phyloP scores from a whole-genome alignment of 1,140 invertebrate genomes.

The Gonatopus flavifemur region DNA sequence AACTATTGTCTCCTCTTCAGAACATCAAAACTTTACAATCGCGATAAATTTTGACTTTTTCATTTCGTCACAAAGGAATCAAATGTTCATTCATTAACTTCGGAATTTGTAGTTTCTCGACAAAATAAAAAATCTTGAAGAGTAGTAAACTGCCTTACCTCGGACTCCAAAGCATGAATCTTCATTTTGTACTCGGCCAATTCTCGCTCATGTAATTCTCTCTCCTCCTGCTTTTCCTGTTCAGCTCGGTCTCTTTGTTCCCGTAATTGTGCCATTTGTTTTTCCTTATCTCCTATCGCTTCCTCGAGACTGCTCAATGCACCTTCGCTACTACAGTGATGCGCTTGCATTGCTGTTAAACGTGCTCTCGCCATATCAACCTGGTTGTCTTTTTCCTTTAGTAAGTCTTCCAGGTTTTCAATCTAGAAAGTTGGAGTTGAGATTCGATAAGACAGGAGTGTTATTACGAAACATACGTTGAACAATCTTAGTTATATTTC shows the following conservation, averaged over 20 bases:
- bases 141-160: no score
- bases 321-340: slow-evolving; percentile 89
- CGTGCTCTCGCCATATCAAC: slow-evolving; percentile 91
- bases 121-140: no score
- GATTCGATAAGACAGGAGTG: neutral
- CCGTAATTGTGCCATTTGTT: slow-evolving; percentile 88
- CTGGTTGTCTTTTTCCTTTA: slow-evolving; percentile 98
- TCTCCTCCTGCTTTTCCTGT: slow-evolving; percentile 93
- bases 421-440: slow-evolving; percentile 76
- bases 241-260: slow-evolving; percentile 95
- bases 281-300: slow-evolving; percentile 94
- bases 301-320: slow-evolving; percentile 91
- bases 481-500: no score
- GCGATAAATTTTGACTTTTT: no score
- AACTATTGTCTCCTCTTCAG: no score
- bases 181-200: slow-evolving; percentile 95
- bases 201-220: slow-evolving; percentile 90
- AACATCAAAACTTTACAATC: no score
- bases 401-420: slow-evolving; percentile 93
- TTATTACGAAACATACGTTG: no score
- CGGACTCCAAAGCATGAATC: slow-evolving; percentile 84
- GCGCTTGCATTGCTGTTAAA: slow-evolving; percentile 86
- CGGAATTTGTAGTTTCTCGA: no score
- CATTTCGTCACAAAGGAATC: no score
- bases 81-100: no score